Evolutionary conservation across 2,888 invertebrate genomes (phyloP).

Genomic region (Actias luna): DNA sequence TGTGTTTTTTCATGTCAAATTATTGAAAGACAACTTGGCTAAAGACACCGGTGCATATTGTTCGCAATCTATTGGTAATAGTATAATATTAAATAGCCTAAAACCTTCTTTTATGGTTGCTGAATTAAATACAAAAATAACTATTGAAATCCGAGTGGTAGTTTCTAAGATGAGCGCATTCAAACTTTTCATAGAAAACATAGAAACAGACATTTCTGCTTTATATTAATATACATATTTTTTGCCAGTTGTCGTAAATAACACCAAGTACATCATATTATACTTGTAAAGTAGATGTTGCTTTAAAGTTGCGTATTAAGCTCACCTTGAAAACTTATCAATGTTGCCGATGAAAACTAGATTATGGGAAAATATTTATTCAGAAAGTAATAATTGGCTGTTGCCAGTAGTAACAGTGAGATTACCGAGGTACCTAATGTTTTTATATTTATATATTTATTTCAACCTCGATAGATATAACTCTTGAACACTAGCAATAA

Average conservation of each 20-base stretch:
- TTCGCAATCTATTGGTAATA: too few species aligned
- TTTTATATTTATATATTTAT: not conserved
- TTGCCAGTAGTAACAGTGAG: not conserved
- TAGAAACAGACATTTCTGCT: too few species aligned
- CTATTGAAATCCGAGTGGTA: too few species aligned
- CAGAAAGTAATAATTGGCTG: not conserved
- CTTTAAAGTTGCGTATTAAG: not conserved
- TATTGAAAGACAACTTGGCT: too few species aligned
- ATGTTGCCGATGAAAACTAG: not conserved
- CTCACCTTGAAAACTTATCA: conserved; percentile 9
- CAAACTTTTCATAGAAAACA: too few species aligned
- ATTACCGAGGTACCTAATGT: not conserved
- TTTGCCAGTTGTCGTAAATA: not conserved
- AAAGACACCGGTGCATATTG: too few species aligned
- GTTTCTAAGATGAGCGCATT: too few species aligned
- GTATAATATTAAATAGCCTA: too few species aligned
- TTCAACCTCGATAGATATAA: not conserved
- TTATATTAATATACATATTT: too few species aligned
- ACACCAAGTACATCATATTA: not conserved
- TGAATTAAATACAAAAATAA: too few species aligned
- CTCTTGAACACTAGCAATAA: not conserved
- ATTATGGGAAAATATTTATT: conserved; percentile 2
- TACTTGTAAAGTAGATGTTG: not conserved
- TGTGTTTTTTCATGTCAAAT: too few species aligned
- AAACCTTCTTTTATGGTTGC: too few species aligned